phyloP scores from a whole-genome alignment of 2,888 invertebrate species.

The Hypselothyrea guttata region DNA sequence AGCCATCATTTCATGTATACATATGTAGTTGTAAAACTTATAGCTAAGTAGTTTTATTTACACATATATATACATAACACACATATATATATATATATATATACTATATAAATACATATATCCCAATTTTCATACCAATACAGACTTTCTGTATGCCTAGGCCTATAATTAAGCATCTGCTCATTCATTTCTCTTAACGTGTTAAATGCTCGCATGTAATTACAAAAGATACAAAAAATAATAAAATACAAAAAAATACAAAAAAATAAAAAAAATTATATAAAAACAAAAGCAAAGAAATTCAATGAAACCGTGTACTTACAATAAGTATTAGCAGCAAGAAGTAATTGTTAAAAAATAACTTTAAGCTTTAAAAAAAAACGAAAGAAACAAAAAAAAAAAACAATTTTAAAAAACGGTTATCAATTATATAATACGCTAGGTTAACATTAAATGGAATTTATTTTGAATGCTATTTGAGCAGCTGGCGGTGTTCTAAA shows the following conservation, averaged over 20 bases:
- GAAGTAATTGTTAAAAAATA: slow-evolving; percentile 64
- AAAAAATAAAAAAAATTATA: slow-evolving; percentile 22
- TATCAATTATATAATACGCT: slow-evolving; percentile 62
- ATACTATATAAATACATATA: slow-evolving; percentile 9
- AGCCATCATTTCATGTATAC: slow-evolving; percentile 67
- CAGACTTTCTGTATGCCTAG: slow-evolving; percentile 58
- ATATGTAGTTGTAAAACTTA: slow-evolving; percentile 63
- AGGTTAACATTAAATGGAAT: slow-evolving; percentile 49
- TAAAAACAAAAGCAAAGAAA: slow-evolving; percentile 10
- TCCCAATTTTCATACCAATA: slow-evolving; percentile 39
- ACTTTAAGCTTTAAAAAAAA: slow-evolving; percentile 53
- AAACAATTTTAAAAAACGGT: slow-evolving; percentile 53
- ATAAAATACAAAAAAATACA: slow-evolving; percentile 20
- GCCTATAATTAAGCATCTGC: slow-evolving; percentile 51
- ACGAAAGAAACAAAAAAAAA: slow-evolving; percentile 20
- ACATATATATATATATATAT: slow-evolving; percentile 15
- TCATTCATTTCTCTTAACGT: slow-evolving; percentile 56
- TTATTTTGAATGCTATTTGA: slow-evolving; percentile 36
- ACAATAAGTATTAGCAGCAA: slow-evolving; percentile 53
- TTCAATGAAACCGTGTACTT: slow-evolving; percentile 44
- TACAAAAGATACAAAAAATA: slow-evolving; percentile 22
- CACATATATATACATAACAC: slow-evolving; percentile 20
- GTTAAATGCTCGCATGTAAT: slow-evolving; percentile 62
- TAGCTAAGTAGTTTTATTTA: slow-evolving; percentile 65
- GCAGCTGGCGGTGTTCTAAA: slow-evolving; percentile 33